Evolutionary conservation across 1,140 invertebrate genomes (phyloP).

Genomic region (Pinna nobilis): DNA sequence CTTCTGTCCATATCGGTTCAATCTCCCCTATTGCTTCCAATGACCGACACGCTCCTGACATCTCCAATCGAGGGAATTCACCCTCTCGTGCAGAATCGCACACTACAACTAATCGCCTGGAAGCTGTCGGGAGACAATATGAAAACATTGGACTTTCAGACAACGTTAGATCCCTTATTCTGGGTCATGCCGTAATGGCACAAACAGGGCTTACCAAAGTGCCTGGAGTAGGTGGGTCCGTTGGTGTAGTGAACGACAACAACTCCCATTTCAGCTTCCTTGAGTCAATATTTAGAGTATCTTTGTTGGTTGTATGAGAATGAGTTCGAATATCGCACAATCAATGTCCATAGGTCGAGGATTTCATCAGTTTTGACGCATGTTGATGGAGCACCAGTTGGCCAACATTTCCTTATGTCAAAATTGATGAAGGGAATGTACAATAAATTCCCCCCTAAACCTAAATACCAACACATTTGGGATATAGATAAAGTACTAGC

Average conservation of each 20-base stretch:
- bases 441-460: constrained; percentile 6
- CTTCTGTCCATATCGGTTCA: constrained; percentile 6
- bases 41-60: not conserved
- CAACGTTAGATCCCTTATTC: no score
- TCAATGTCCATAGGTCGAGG: constrained; percentile 32
- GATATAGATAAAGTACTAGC: constrained; percentile 17
- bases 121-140: not conserved
- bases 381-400: not conserved
- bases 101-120: not conserved
- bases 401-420: not conserved
- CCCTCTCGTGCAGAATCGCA: not conserved
- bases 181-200: not conserved
- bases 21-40: constrained; percentile 3
- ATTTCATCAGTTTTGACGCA: constrained; percentile 13
- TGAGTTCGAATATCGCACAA: constrained; percentile 31
- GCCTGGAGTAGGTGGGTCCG: constrained; percentile 31
- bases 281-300: not conserved
- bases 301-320: not conserved
- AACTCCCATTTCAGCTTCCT: constrained; percentile 25
- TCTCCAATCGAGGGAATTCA: not conserved
- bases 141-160: not conserved
- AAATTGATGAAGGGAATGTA: constrained; percentile 27
- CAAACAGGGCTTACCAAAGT: constrained; percentile 16
- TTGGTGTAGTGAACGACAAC: constrained; percentile 10
- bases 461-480: constrained; percentile 19